These are phyloP conservation scores for Oxygymnocypris stewartii DNA, from an alignment of 2,113 vertebrate genomes.

Conservation along the genomic window DNA sequence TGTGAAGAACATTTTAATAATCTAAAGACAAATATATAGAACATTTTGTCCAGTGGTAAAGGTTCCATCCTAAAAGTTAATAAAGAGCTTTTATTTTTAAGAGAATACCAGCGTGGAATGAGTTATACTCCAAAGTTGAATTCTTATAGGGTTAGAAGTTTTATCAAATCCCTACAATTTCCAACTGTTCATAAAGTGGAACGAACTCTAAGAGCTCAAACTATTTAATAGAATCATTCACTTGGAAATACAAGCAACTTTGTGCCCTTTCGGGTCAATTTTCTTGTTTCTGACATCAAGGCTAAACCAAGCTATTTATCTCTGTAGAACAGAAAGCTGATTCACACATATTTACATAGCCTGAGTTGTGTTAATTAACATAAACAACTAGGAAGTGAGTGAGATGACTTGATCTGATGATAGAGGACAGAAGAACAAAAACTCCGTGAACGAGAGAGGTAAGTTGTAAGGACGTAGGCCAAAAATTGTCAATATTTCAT, in stretches of 20 bases:
- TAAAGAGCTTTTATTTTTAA: not conserved
- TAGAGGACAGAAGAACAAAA: constrained; percentile 3
- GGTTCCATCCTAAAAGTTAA: no score
- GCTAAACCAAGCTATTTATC: constrained; percentile 24
- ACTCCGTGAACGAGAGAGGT: not conserved
- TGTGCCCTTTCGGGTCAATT: constrained; percentile 16
- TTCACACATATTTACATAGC: constrained; percentile 28
- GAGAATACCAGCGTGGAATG: not conserved
- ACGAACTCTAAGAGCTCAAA: not conserved
- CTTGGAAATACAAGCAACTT: not conserved
- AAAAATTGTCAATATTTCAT: not conserved
- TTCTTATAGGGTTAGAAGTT: not conserved
- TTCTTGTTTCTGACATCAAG: not conserved
- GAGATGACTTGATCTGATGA: not conserved
- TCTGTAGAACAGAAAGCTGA: constrained; percentile 19
- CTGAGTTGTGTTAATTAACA: constrained; percentile 18
- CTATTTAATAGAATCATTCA: not conserved
- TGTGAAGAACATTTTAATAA: not conserved
- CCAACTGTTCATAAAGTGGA: not conserved
- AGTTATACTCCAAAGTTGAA: not conserved
- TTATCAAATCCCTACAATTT: not conserved
- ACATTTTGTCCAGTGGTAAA: not conserved
- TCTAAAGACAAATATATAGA: not conserved
- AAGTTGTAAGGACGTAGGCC: not conserved
- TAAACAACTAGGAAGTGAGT: not conserved